These are phyloP conservation scores for Metopia argyrocephala DNA, from an alignment of 2,888 invertebrate species.

Conservation along the genomic window DNA sequence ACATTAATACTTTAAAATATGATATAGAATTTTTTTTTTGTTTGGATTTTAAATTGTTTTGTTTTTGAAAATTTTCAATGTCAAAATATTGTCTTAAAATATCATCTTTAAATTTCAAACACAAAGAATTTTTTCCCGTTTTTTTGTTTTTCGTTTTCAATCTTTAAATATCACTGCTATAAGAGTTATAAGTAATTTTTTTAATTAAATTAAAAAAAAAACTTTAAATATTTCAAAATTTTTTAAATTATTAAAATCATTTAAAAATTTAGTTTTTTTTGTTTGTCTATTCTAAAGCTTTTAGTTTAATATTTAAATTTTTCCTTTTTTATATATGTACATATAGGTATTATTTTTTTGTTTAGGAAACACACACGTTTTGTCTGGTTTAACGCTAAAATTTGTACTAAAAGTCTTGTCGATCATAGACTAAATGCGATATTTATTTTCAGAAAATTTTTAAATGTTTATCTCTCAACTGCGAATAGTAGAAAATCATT, in stretches of 20 bases:
- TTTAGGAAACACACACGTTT: not conserved
- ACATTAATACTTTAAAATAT: constrained; percentile 9
- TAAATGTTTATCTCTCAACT: constrained; percentile 39
- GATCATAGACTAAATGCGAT: constrained; percentile 34
- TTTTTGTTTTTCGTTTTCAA: constrained; percentile 25
- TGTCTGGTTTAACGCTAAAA: constrained; percentile 44
- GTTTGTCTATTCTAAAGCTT: too few relatives aligned
- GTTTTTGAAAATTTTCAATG: constrained; percentile 47
- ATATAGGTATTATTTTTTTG: too few relatives aligned
- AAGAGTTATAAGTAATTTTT: too few relatives aligned
- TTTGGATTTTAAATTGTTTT: constrained; percentile 16
- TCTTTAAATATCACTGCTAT: constrained; percentile 35
- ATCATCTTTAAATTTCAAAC: not conserved
- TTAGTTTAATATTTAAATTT: too few relatives aligned
- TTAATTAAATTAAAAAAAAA: too few relatives aligned
- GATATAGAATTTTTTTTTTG: constrained; percentile 30
- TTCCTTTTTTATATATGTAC: too few relatives aligned
- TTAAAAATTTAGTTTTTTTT: too few relatives aligned
- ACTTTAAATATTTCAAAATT: not conserved
- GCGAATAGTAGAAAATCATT: constrained; percentile 10
- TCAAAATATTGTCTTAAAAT: constrained; percentile 43
- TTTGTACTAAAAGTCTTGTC: constrained; percentile 57
- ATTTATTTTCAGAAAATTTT: not conserved
- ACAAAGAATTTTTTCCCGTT: not conserved
- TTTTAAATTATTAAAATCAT: too few relatives aligned